phyloP scores from a whole-genome alignment of 2,113 vertebrate genomes.

The Willisornis vidua region DNA sequence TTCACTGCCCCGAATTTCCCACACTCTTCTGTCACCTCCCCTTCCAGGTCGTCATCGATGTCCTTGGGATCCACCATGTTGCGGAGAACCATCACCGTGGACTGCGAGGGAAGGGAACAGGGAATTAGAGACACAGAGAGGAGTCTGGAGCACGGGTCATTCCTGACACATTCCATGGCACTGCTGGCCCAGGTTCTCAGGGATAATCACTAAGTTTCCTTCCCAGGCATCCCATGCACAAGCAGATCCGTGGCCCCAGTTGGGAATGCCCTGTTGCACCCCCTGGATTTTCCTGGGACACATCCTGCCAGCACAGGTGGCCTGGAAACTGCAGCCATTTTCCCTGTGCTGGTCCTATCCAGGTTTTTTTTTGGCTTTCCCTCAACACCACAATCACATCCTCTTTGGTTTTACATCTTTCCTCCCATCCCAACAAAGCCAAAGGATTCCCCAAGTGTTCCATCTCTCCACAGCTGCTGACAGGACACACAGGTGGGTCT shows the following conservation, averaged over 20 bases:
- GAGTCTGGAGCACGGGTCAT: accelerated
- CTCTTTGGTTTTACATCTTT: background rate
- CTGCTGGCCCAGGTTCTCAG: accelerated
- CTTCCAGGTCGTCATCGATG: slow-evolving; percentile 95
- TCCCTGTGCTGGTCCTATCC: background rate
- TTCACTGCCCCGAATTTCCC: slow-evolving; percentile 96
- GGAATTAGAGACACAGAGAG: accelerated
- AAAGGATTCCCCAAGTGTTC: background rate
- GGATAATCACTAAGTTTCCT: accelerated
- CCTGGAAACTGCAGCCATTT: background rate
- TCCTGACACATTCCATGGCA: accelerated
- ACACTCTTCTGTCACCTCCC: slow-evolving; percentile 96
- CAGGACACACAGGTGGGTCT: background rate
- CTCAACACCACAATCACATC: background rate
- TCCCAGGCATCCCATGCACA: accelerated
- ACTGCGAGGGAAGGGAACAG: slow-evolving; percentile 67
- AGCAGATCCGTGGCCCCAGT: background rate
- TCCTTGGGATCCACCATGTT: slow-evolving; percentile 99
- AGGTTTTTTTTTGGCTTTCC: background rate
- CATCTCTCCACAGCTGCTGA: background rate
- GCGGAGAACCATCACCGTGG: slow-evolving; percentile 95
- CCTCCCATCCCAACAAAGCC: background rate
- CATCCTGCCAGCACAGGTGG: background rate
- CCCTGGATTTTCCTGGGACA: background rate
- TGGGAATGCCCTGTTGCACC: background rate